phyloP scores from a whole-genome alignment of 2,888 invertebrate species.

The Polydrusus tereticollis region DNA sequence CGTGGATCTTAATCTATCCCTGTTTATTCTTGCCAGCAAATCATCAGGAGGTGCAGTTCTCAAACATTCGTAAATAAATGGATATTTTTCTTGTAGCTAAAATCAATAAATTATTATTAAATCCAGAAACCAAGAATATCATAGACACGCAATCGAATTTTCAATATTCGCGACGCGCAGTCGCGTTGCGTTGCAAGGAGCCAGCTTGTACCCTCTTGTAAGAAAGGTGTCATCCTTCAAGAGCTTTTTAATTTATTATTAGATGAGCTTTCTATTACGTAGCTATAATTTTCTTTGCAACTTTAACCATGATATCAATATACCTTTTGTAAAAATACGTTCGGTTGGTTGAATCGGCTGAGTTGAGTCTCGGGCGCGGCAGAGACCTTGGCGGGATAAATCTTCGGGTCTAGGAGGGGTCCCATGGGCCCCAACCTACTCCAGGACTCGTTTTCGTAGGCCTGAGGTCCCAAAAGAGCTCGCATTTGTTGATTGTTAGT shows the following conservation, averaged over 20 bases:
- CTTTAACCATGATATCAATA: background rate
- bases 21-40: conserved; percentile 72
- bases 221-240: too few relatives aligned
- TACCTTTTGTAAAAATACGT: conserved; percentile 73
- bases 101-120: conserved; percentile 43
- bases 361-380: conserved; percentile 71
- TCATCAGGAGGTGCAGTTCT: conserved; percentile 73
- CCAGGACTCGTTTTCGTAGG: conserved; percentile 63
- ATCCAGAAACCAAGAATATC: background rate
- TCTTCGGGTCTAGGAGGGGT: conserved; percentile 73
- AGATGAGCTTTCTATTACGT: too few relatives aligned
- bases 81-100: conserved; percentile 75
- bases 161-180: too few relatives aligned
- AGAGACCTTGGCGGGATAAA: conserved; percentile 72
- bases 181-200: too few relatives aligned
- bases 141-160: too few relatives aligned
- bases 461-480: conserved; percentile 57
- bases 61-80: conserved; percentile 75
- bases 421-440: conserved; percentile 72
- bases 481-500: conserved; percentile 50
- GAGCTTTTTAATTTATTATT: too few relatives aligned
- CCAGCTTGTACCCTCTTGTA: too few relatives aligned
- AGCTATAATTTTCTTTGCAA: too few relatives aligned
- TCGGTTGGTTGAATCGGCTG: conserved; percentile 72
- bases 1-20: conserved; percentile 73